Base-by-base conservation (phyloP, 2,113 vertebrate genomes). In the Strix uralensis region DNA sequence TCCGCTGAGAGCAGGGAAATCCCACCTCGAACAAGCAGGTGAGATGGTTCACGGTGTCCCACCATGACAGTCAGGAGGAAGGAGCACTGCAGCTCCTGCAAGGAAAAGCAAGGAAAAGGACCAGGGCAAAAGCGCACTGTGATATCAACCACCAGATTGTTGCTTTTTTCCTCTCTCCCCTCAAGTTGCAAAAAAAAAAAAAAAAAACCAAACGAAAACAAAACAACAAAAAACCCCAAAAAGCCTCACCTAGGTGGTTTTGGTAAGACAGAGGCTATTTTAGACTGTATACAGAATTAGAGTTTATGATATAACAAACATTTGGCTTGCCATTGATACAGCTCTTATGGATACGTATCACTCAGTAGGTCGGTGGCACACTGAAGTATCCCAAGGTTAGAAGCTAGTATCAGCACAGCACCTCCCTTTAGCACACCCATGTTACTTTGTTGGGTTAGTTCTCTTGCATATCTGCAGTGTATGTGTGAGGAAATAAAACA, bases 61-160 rank as follows among this genome's bases (percentile, higher is more conserved):
- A 47, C 55, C 5, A 1, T 7, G 5, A 46, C 0, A 82, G 42
- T 25, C 47, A n/a, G 26, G 21, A 55, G 10, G 15, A 62, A 13
- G 0, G 0, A 52, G 22, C 11, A 47, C 38, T 11, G 11, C 19
- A 49, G 58, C 20, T 46, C 30, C 44, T 32, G 25, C 19, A 58
- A 47, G 15, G 34, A 67, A 63, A 71, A 19, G 21, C 19, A 58
- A 47, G 15, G 34, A 67, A 63, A 71, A 19, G 21, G 12, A 84
- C 18, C 30, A n/a, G 8, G 16, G 19, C 9, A 51, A 44, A 61
- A 78, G 40, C 1, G 0, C 29, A 6, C 0, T 1, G 42, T 26
- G 25, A 72, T 71, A 65, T 38, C 51, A 15, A 11, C 25, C 38
- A 89, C 20, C 20, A 40, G n/a, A 55, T 46, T 23, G 20, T 46